A percentile compares a stretch with the other conserved stretches of the same genome.
These are phyloP conservation scores for Eilema sororculum DNA, from an alignment of 2,888 invertebrate genomes.

Conservation along the genomic window DNA sequence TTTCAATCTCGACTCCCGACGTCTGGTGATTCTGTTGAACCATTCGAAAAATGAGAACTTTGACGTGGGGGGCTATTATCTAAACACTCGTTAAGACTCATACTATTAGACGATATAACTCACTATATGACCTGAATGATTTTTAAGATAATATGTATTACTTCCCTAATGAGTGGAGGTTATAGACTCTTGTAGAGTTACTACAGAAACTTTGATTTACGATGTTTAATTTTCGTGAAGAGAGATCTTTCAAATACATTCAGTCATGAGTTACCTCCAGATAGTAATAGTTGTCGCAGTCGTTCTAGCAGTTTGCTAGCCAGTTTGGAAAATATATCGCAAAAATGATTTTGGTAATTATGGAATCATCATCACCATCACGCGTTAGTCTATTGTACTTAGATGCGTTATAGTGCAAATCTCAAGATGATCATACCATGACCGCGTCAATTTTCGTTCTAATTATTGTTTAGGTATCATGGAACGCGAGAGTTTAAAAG, in stretches of 20 bases:
- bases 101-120: constrained; percentile 27
- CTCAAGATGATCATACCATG: no score
- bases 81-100: constrained; percentile 21
- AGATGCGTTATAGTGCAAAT: background rate
- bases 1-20: constrained; percentile 65
- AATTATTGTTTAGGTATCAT: no score
- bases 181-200: background rate
- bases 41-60: constrained; percentile 71
- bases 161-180: background rate
- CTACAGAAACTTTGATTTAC: background rate
- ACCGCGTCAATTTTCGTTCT: no score
- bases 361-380: background rate
- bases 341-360: no score
- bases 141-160: background rate
- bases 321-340: no score
- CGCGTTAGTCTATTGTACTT: background rate
- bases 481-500: no score
- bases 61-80: constrained; percentile 50
- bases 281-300: no score
- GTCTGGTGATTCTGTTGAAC: constrained; percentile 59
- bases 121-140: constrained; percentile 7
- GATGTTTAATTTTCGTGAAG: background rate
- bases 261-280: background rate
- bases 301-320: no score
- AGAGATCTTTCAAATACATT: background rate